A percentile compares a stretch with the other conserved stretches of the same genome.
These are phyloP conservation scores for Scotopteryx bipunctaria DNA, from an alignment of 2,888 invertebrate genomes.

Conservation along the genomic window DNA sequence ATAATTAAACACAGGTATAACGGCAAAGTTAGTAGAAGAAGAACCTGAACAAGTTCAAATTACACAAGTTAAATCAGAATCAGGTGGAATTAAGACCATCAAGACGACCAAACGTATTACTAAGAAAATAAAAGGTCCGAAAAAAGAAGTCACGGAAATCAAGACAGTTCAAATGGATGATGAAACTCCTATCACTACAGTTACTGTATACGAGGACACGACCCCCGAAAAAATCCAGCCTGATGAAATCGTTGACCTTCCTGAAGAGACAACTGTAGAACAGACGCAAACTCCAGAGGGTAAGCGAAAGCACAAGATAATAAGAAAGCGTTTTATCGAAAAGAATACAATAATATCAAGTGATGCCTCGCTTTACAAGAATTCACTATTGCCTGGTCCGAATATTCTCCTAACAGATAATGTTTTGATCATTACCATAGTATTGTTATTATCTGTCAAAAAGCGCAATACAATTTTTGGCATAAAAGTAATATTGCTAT, in stretches of 20 bases:
- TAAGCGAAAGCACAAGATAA: constrained; percentile 44
- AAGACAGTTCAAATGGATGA: constrained; percentile 43
- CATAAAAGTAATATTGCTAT: no score
- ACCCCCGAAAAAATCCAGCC: constrained; percentile 7
- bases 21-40: neutral
- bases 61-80: constrained; percentile 54
- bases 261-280: constrained; percentile 18
- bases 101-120: constrained; percentile 43
- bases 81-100: constrained; percentile 30
- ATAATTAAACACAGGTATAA: constrained; percentile 5
- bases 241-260: constrained; percentile 17
- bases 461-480: no score
- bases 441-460: no score
- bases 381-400: constrained; percentile 27
- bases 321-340: constrained; percentile 46
- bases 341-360: no score
- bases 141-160: constrained; percentile 42
- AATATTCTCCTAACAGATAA: no score
- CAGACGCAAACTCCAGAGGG: constrained; percentile 35
- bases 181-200: constrained; percentile 42
- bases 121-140: constrained; percentile 44
- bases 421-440: no score
- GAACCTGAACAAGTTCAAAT: constrained; percentile 54
- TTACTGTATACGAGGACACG: constrained; percentile 34
- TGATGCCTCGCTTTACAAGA: constrained; percentile 1